A percentile compares a stretch with the other conserved stretches of the same genome.
Evolutionary conservation across 2,888 invertebrate species (phyloP).

Genomic region (Marasmarcha lunaedactyla): DNA sequence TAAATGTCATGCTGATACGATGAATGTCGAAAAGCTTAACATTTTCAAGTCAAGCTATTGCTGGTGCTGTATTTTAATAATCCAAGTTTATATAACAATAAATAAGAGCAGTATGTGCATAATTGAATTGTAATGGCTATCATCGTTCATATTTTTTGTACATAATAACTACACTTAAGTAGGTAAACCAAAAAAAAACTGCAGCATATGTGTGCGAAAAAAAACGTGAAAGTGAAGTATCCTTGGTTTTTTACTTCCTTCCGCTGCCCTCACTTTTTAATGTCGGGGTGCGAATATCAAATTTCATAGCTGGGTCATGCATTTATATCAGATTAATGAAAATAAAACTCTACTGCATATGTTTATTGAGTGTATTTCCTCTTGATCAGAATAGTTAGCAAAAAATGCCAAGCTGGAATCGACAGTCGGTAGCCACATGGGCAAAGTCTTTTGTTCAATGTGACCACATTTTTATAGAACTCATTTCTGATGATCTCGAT

Average conservation of each 20-base stretch:
- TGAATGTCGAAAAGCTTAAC: too few species aligned
- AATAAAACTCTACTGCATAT: too few species aligned
- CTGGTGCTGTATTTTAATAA: too few species aligned
- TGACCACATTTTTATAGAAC: constrained; percentile 39
- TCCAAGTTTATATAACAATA: too few species aligned
- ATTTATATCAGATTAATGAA: too few species aligned
- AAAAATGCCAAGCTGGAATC: constrained; percentile 28
- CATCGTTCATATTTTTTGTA: too few species aligned
- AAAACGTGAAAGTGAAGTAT: constrained; percentile 57
- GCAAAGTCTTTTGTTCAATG: constrained; percentile 44
- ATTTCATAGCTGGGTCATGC: constrained; percentile 35
- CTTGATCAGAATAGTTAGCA: constrained; percentile 12
- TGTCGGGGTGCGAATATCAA: constrained; percentile 60
- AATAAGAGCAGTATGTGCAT: too few species aligned
- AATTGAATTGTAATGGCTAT: too few species aligned
- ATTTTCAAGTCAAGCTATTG: too few species aligned
- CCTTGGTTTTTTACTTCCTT: constrained; percentile 62
- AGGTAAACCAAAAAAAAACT: constrained; percentile 19
- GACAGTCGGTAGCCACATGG: constrained; percentile 65
- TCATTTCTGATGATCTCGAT: constrained; percentile 43
- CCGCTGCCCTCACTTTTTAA: constrained; percentile 63
- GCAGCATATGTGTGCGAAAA: constrained; percentile 50
- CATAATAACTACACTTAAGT: neutral
- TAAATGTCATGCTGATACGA: too few species aligned
- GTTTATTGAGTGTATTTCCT: constrained; percentile 20